Evolutionary conservation across 2,797 vertebrate genomes (phyloP).

Genomic region (Strix occidentalis): DNA sequence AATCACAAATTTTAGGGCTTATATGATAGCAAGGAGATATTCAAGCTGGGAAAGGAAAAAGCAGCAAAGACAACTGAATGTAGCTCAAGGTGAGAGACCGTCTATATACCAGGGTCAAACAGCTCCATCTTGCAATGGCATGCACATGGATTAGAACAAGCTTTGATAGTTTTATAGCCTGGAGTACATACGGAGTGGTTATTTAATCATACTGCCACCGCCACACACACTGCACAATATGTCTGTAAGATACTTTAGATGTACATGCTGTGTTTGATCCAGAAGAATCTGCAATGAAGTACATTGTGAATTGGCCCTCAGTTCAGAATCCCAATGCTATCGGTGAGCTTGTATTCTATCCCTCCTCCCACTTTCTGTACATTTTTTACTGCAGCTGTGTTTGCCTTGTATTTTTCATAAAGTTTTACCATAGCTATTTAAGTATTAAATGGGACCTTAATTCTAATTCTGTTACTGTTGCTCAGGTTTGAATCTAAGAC

Average conservation of each 20-base stretch:
- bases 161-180: neutral
- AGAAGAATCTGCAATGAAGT: neutral
- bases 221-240: neutral
- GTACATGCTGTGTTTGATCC: neutral
- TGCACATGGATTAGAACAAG: neutral
- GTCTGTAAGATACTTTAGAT: neutral
- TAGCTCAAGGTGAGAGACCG: neutral
- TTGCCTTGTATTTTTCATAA: neutral
- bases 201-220: neutral
- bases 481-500: neutral
- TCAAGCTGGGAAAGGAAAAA: neutral
- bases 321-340: neutral
- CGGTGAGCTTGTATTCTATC: neutral
- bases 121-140: neutral
- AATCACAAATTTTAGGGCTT: neutral
- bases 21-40: neutral
- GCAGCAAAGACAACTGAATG: neutral
- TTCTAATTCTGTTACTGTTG: neutral
- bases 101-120: neutral
- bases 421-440: neutral
- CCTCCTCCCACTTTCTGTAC: neutral
- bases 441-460: neutral
- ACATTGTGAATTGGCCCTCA: neutral
- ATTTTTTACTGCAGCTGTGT: neutral
- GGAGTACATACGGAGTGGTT: neutral